Percentiles rank a stretch among this genome's conserved stretches.
These are phyloP conservation scores for Apodemia duryi DNA, from an alignment of 2,888 invertebrate genomes.

Conservation along the genomic window DNA sequence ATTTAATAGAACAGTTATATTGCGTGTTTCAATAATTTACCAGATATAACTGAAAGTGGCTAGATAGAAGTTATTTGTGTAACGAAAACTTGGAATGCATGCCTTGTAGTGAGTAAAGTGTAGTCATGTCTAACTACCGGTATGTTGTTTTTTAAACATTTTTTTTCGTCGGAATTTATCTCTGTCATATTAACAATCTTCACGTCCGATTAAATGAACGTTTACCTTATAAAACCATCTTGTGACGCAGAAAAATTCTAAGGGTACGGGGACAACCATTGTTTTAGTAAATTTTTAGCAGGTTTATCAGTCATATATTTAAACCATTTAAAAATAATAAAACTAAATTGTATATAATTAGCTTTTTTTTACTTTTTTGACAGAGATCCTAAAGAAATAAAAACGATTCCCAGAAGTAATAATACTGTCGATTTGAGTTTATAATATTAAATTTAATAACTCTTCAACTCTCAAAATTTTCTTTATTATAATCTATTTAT, in stretches of 20 bases:
- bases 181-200: neutral
- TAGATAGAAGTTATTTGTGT: neutral
- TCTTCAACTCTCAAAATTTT: no score
- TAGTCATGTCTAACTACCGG: neutral
- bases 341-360: slow-evolving; percentile 2
- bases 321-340: neutral
- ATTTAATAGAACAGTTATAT: neutral
- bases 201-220: neutral
- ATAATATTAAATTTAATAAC: no score
- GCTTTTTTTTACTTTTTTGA: no score
- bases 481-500: no score
- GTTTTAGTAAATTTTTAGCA: neutral
- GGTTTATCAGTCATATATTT: no score
- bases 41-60: neutral
- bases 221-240: neutral
- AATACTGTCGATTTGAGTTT: no score
- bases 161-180: neutral
- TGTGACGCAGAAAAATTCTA: neutral
- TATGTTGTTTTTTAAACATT: neutral
- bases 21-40: neutral
- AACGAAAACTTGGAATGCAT: neutral
- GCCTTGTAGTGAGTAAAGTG: neutral
- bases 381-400: no score
- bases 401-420: no score
- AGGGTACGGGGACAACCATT: neutral